Evolutionary conservation across 2,888 invertebrate genomes (phyloP), one percentile per base, ranked within the genome.

Genomic region (Ichneumoninae sp.): DNA sequence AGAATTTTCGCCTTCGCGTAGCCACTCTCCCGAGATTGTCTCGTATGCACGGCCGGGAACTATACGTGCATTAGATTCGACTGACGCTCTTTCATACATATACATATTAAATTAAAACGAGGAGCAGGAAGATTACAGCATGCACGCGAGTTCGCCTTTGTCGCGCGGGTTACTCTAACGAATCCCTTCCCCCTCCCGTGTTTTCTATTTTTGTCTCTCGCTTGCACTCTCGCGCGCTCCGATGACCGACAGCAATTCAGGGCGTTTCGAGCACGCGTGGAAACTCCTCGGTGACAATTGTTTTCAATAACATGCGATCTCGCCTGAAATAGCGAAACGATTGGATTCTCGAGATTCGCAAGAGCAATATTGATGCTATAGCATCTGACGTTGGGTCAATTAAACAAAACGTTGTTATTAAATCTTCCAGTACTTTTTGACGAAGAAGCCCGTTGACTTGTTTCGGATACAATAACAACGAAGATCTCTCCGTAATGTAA

Each of bases 151-250:
- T 66, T 66, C 22, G 65, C 65, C 19, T 63, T 47, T 33, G 65
- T 75, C 75, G 50, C 54, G 30, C 71, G 57, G 70, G 30, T 71
- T 66, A n/a, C 57, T 40, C 65, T 52, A 68, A 82, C 13, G 66
- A 57, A 22, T 19, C 2, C 65, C 26, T 63, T 70, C 40, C 68
- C 71, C 73, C 54, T 66, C 77, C 79, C 65, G 52, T 69, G 71
- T 69, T 78, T 74, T 81, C 84, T 84, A 84, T 84, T 84, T 84
- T 81, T 66, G 77, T 66, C 81, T 68, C 73, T 78, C 80, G 74
- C 75, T 63, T 73, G 80, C 44, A 80, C 36, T 44, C 78, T 50
- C 77, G 77, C 75, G 74, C 66, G 75, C 75, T 36, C 76, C 83
- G 69, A 70, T 80, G 84, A 79, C 81, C 84, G 70, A 81, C 81